Base-by-base conservation (phyloP, 2,797 vertebrate species). In the Arrhamphus sclerolepis region DNA sequence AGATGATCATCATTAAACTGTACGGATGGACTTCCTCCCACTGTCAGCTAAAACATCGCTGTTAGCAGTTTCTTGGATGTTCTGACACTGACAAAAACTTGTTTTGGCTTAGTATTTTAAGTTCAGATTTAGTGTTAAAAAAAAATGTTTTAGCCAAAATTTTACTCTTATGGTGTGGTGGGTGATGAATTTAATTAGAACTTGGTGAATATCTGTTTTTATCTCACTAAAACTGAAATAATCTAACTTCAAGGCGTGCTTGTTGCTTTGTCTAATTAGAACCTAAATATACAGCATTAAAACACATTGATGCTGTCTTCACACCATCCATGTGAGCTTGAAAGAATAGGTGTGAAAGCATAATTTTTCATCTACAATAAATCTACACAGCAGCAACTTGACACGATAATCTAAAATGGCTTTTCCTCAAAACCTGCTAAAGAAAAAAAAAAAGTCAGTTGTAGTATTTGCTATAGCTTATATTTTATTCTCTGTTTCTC, bases 1-100 rank as follows among this genome's bases (percentile, higher is more conserved):
- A 85, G 81, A 86, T 86, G 82, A 89, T 84, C 81, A 72, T 83
- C 82, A 76, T 88, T 86, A 88, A 84, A 87, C 74, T 82, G 62
- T 84, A 86, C 52, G 66, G 77, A 77, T 18, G 39, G 61, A 72
- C 77, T 61, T 83, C 77, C 77, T 81, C 69, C 73, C 75, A 75
- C 71, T 19, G 41, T 84, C 74, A 72, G 70, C 44, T 76, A 43
- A 59, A 61, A 71, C 63, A 46, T 68, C 71, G 48, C 43, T 54
- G 47, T 21, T 63, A 26, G 62, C 38, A 63, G 56, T 63, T 74
- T 75, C 43, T 19, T 16, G 3, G 29, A 57, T 17, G 31, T 65
- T 74, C 38, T 61, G 68, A 58, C 29, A 18, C 6, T n/a, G 50
- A 54, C 19, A 43, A 24, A 53, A 62, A 58, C 59, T 65, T 54